phyloP scores from a whole-genome alignment of 1,140 invertebrate species.

The Papilio polyxenes region DNA sequence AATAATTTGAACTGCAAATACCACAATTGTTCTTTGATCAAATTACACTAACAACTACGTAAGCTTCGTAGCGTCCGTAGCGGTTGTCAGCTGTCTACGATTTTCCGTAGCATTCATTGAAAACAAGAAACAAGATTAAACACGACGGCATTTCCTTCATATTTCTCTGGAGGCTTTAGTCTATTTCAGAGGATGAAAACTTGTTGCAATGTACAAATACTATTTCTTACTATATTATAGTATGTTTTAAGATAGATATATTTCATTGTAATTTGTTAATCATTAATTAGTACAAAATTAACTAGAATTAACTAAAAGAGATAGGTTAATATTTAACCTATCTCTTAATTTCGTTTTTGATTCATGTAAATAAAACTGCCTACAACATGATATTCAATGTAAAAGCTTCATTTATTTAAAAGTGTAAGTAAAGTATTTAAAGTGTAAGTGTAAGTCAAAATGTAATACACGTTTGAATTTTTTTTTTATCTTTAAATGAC shows the following conservation, averaged over 20 bases:
- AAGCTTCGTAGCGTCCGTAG: neutral
- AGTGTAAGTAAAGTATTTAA: no score
- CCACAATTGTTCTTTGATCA: neutral
- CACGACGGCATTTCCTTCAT: slow-evolving; percentile 9
- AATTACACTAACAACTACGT: neutral
- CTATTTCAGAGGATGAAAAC: neutral
- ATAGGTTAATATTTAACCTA: no score
- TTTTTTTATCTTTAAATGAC: neutral
- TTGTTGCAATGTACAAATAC: neutral
- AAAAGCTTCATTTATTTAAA: neutral
- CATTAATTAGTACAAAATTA: no score
- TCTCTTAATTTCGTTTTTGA: neutral
- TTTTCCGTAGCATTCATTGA: slow-evolving; percentile 16
- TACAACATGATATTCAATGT: neutral
- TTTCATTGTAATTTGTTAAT: no score
- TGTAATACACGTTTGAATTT: no score
- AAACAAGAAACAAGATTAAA: neutral
- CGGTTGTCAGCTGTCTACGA: slow-evolving; percentile 16
- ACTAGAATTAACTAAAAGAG: no score
- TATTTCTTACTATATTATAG: neutral
- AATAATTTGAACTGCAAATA: neutral
- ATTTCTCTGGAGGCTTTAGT: slow-evolving; percentile 1
- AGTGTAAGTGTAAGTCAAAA: no score
- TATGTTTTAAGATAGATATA: neutral
- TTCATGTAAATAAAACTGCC: neutral